Evolutionary conservation across 2,888 invertebrate genomes (phyloP).

Genomic region (Athalia cordata): DNA sequence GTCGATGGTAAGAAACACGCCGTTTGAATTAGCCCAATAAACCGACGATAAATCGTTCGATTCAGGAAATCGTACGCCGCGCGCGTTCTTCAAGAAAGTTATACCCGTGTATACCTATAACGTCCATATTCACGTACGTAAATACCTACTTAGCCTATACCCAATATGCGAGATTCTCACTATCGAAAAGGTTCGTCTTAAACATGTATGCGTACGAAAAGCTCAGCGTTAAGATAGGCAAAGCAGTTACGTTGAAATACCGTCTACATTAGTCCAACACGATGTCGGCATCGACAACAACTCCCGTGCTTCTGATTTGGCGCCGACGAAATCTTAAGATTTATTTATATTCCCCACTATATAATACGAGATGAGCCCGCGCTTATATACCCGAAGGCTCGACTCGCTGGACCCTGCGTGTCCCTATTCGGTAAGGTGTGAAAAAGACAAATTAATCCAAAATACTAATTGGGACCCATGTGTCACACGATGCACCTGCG

Average conservation of each 20-base stretch:
- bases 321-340: slow-evolving; percentile 23
- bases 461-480: slow-evolving; percentile 52
- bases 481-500: slow-evolving; percentile 7
- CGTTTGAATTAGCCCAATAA: slow-evolving; percentile 42
- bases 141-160: too few relatives aligned
- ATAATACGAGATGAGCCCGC: not conserved
- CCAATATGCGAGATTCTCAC: too few relatives aligned
- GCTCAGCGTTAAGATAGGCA: slow-evolving; percentile 13
- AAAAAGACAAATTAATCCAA: slow-evolving; percentile 54
- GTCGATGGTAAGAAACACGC: slow-evolving; percentile 22
- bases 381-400: not conserved
- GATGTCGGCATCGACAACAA: slow-evolving; percentile 32
- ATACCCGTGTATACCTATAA: slow-evolving; percentile 41
- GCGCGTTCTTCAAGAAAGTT: slow-evolving; percentile 42
- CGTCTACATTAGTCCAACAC: slow-evolving; percentile 32
- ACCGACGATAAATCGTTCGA: slow-evolving; percentile 49
- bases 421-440: slow-evolving; percentile 38
- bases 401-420: not conserved
- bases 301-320: slow-evolving; percentile 23
- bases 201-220: not conserved
- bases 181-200: not conserved
- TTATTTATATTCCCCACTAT: not conserved
- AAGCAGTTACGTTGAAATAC: slow-evolving; percentile 34
- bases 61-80: slow-evolving; percentile 19
- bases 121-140: slow-evolving; percentile 27